Percentiles rank a stretch among this genome's conserved stretches.
Conservation (phyloP, 64 coral and sea anemone species). For the Pocillopora verrucosa region DNA sequence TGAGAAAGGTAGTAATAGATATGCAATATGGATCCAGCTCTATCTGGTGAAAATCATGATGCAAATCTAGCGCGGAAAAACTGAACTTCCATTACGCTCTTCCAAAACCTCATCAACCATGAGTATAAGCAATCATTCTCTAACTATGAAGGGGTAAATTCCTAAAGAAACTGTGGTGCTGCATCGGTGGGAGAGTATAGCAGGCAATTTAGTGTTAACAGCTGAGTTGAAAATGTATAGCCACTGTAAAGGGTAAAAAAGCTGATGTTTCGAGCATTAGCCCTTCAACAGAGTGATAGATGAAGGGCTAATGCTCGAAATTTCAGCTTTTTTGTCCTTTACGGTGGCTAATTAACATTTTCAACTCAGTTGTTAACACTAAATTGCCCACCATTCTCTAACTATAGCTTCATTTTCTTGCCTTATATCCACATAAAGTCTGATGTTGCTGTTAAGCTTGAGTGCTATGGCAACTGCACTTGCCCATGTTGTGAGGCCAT, state of each 20-base stretch:
- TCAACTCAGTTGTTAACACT: no score
- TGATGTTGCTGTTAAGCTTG: not conserved
- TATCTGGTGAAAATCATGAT: conserved; percentile 33
- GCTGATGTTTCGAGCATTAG: no score
- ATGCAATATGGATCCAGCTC: conserved; percentile 20
- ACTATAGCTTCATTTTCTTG: conserved; percentile 9
- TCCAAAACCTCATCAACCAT: conserved; percentile 22
- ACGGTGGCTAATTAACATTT: no score
- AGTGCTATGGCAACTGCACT: conserved; percentile 23
- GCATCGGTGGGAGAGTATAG: no score
- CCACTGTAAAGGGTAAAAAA: no score
- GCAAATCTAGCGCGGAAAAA: conserved; percentile 28
- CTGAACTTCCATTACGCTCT: conserved; percentile 32
- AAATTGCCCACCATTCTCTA: not conserved
- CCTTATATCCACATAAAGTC: not conserved
- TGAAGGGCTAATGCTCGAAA: no score
- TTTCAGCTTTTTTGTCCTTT: no score
- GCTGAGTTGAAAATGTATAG: no score
- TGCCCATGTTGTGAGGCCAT: conserved; percentile 27
- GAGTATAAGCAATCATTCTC: not conserved
- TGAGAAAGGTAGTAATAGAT: conserved; percentile 9
- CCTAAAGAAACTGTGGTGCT: no score
- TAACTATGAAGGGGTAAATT: not conserved
- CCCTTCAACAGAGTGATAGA: no score
- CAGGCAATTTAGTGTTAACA: no score